Evolutionary conservation across 92 coral and sea anemone genomes (phyloP), one percentile per base, ranked within the genome.

Genomic region (Plumapathes pennacea): DNA sequence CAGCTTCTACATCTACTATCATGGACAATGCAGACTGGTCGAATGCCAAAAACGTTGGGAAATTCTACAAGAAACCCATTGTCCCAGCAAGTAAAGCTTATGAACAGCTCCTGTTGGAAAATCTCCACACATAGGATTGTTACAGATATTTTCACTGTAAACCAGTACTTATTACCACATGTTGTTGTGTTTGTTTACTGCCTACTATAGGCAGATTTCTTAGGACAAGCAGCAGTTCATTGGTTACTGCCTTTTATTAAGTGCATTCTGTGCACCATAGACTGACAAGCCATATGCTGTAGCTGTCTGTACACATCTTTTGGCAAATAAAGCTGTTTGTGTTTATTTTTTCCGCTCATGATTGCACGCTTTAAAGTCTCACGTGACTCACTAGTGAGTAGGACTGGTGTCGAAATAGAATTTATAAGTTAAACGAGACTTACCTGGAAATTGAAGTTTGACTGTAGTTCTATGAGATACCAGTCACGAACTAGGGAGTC

Each of bases 21-120:
- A 25, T 61, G 68, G 55, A 25, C 27, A 61, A 44, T n/a, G 56
- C 68, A 0, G 55, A 30, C 43, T 61, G 68, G 56, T 43, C 68
- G 7, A 29, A 45, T 62, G 69, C 69, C 15, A 27, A 36, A 44
- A 62, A 48, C 19, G 38, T 57, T 25, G 49, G 37, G 18, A 38
- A 4, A 39, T 47, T 44, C 27, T 62, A 25, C 64, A 38, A 17
- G 30, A 39, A 24, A 39, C 64, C 64, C 32, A 55, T 55, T 37
- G 46, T 55, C 46, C 29, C 46, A 20, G 27, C 31, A 34, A 55
- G 62, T 34, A 55, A 34, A 55, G 46, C 46, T 34, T 55, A 55
- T 55, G 46, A 20, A 34, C 62, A 55, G 46, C 62, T 55, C 62
- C 40, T 55, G 15, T 10, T 55, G 62, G 62, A 55, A 0, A 55